Conservation (phyloP, 2,888 invertebrate species). For the Allolobophora icterica region DNA sequence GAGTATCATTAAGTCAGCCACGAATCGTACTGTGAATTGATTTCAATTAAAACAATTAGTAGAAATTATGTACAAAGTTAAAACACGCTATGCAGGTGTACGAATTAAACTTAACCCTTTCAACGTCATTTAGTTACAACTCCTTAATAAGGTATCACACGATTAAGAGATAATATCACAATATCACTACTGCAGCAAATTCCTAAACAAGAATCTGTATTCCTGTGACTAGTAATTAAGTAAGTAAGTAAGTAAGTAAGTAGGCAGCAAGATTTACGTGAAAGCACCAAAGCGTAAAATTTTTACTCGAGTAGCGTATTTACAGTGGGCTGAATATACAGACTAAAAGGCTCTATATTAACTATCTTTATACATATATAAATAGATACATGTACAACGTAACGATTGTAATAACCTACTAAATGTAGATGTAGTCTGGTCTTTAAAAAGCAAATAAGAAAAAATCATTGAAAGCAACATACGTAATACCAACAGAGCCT, state of each 20-base stretch:
- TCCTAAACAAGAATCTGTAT: neutral
- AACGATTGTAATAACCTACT: neutral
- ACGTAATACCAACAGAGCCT: neutral
- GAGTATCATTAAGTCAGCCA: neutral
- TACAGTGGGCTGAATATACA: neutral
- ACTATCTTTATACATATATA: no score
- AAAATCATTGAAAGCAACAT: neutral
- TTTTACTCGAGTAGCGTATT: neutral
- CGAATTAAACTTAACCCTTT: neutral
- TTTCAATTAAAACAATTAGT: neutral
- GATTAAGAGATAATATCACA: neutral
- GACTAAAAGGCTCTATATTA: no score
- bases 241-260: constrained; percentile 17
- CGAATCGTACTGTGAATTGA: neutral
- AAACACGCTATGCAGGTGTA: neutral
- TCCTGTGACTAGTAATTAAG: neutral
- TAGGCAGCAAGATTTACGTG: constrained; percentile 11
- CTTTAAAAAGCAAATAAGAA: neutral
- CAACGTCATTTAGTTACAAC: neutral
- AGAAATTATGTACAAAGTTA: neutral
- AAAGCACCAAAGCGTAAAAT: neutral
- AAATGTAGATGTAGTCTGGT: neutral
- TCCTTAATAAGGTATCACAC: neutral
- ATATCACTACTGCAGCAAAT: neutral
- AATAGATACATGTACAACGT: no score